Conservation (phyloP, 2,797 vertebrate genomes). For the Knipowitschia caucasica region DNA sequence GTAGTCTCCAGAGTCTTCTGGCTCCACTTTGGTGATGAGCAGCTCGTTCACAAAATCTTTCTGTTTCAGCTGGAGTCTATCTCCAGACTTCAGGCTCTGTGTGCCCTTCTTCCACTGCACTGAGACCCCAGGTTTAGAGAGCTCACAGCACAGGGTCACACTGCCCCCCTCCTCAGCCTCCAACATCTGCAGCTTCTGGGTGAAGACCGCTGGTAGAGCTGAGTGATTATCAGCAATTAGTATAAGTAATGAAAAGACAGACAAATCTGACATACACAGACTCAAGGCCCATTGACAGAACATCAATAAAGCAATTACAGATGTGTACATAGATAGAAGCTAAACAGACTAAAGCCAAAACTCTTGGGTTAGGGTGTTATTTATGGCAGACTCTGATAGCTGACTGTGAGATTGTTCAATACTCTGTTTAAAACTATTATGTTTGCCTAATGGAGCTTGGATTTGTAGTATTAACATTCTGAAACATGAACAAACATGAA, state of each 20-base stretch:
- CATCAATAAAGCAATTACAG: neutral
- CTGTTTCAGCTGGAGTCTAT: conserved; percentile 74
- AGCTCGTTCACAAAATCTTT: conserved; percentile 68
- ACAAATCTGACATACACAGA: neutral
- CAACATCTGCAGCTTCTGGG: conserved; percentile 55
- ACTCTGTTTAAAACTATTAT: neutral
- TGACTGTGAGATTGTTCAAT: neutral
- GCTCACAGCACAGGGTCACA: conserved; percentile 56
- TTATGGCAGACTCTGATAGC: neutral
- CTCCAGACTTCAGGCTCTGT: conserved; percentile 63
- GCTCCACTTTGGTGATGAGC: conserved; percentile 53
- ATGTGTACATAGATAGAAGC: conserved; percentile 2
- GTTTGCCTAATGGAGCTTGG: neutral
- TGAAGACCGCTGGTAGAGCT: conserved; percentile 76
- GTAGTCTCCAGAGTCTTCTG: conserved; percentile 76
- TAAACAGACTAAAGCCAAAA: neutral
- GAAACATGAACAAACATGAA: too few species aligned
- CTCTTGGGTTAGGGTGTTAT: neutral
- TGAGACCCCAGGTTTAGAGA: conserved; percentile 40
- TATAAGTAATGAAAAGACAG: neutral
- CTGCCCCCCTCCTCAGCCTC: conserved; percentile 56
- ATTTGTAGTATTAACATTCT: neutral
- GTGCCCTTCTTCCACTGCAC: conserved; percentile 80
- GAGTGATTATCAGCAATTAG: conserved; percentile 23
- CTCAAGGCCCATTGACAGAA: neutral